Conservation (phyloP, 2,888 invertebrate genomes). For the Sericinus montela region DNA sequence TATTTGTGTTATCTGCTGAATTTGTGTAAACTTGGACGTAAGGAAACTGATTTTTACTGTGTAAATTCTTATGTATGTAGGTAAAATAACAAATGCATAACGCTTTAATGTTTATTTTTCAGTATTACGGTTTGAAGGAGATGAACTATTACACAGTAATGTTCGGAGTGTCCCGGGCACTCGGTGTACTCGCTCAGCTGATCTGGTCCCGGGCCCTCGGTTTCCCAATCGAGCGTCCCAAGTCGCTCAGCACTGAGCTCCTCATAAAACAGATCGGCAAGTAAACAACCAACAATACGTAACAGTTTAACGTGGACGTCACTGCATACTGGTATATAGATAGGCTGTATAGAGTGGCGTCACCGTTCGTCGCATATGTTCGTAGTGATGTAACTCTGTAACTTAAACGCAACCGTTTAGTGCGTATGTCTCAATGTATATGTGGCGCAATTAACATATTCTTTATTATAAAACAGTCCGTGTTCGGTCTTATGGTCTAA, state of each 20-base stretch:
- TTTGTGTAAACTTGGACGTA: too few species aligned
- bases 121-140: constrained; percentile 94
- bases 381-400: background rate
- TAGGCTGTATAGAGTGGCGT: background rate
- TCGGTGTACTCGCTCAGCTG: constrained; percentile 90
- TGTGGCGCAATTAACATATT: too few species aligned
- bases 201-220: constrained; percentile 94
- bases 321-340: background rate
- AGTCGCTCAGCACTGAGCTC: constrained; percentile 87
- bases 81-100: too few species aligned
- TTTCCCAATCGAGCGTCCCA: constrained; percentile 91
- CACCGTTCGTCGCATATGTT: background rate
- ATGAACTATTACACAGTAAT: constrained; percentile 97
- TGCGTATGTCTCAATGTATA: too few species aligned
- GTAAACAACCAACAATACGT: constrained; percentile 31
- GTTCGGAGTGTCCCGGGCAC: constrained; percentile 93
- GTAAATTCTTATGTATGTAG: too few species aligned
- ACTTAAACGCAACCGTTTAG: too few species aligned
- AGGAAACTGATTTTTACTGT: too few species aligned
- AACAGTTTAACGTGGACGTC: background rate
- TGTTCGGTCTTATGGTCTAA: too few species aligned
- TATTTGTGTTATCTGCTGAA: too few species aligned
- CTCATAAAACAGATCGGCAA: constrained; percentile 69
- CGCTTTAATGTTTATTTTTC: constrained; percentile 24
- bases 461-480: too few species aligned